Base-by-base conservation (phyloP, 2,888 invertebrate species). In the Mythimna ferrago region DNA sequence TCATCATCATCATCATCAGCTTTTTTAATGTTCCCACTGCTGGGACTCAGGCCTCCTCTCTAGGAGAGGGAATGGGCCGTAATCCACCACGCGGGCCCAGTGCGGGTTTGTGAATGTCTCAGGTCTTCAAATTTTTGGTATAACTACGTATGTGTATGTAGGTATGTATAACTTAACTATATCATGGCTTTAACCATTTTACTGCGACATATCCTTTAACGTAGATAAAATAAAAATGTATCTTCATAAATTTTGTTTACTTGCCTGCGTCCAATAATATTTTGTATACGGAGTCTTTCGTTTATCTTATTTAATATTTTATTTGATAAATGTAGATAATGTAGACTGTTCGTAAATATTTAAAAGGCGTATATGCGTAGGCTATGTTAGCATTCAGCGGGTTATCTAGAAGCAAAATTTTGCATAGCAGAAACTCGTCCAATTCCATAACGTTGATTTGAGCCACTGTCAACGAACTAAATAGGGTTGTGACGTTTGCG, bases 251-350 rank as follows among this genome's bases (percentile, higher is more conserved):
- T 78, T 74, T 75, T 76, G 32, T 83, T 80, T 72, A 80, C 73
- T 71, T 71, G 60, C 41, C 71, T 71, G 71, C 51, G 64, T 65
- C 71, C 64, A 79, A 82, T 84, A 78, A 76, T 64, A 73, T 71
- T 72, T 85, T 76, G 38, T 73, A 54, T 54, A 71, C 56, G 57
- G 35, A 66, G 65, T 66, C 68, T 75, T 84, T 69, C 72, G 63
- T 76, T 76, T 82, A 73, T 73, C 73, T 73, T 76, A 44, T 82
- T 82, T 76, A 73, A 85, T 85, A 85, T 76, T 82, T 80, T 82
- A 82, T 71, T 76, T 71, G 73, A 82, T 80, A 85, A 79, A 82
- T 72, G 80, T 84, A 71, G 68, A 73, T 71, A 68, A 85, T 71
- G 68, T 78, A 70, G 69, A 64, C 57, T 16, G 48, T 41, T 70